Base-by-base conservation (phyloP, 2,888 invertebrate species). In the Ectemnius cavifrons region DNA sequence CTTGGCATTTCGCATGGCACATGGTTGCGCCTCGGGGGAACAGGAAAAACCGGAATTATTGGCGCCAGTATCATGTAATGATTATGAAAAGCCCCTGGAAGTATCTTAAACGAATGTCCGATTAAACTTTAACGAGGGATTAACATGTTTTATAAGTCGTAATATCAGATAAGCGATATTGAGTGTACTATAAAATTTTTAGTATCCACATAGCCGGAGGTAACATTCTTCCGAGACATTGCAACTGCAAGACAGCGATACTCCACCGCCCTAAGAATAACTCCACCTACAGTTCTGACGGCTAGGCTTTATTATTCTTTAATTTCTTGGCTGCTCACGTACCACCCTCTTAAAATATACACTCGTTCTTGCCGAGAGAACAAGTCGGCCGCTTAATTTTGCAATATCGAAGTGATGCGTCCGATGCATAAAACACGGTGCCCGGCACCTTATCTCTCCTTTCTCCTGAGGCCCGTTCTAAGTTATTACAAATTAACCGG, bases 341-440 rank as follows among this genome's bases (percentile, higher is more conserved):
- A 63, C 58, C 49, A 73, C 58, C 18, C 70, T 52, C 67, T 72
- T 73, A 60, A 59, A 62, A 61, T 49, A 67, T 63, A 61, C 62
- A 62, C 61, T 47, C 63, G 67, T 28, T 60, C 52, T 46, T 46
- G 16, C 62, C 57, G 8, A 13, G 45, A 56, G 68, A 69, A 75
- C 78, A 77, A 71, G 78, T 47, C 75, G 52, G 75, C 79, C 76
- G 81, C 71, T 73, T 83, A 82, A 81, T 84, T 86, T 85, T 78
- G 77, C 79, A 78, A 71, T 72, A 62, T 69, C 72, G 66, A 62
- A 78, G 74, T 74, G 79, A 81, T 72, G 75, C 77, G 78, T 64
- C 80, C 62, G 73, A 73, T 71, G 74, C 71, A 70, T 28, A 75
- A 72, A 75, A 71, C 47, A 61, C 68, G 13, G 52, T 4, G 73